Evolutionary conservation across 2,888 invertebrate species (phyloP).

Genomic region (Drosophila rellima): DNA sequence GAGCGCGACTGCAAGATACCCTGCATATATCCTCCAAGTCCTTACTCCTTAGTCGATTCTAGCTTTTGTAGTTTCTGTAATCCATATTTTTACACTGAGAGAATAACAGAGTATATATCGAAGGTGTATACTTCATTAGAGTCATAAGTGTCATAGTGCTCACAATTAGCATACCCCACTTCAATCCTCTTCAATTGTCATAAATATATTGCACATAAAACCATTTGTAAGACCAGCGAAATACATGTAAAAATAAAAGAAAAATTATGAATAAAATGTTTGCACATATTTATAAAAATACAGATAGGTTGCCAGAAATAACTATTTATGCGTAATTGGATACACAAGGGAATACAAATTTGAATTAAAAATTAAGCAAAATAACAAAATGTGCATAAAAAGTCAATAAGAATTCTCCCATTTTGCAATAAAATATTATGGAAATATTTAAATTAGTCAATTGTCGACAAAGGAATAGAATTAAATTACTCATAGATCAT

Average conservation of each 20-base stretch:
- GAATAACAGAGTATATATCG: neutral
- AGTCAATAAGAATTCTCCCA: neutral
- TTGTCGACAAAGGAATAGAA: neutral
- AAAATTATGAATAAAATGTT: neutral
- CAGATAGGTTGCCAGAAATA: slow-evolving; percentile 8
- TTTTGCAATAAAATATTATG: neutral
- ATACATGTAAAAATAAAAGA: neutral
- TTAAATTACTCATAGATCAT: slow-evolving; percentile 3
- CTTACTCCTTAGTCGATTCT: too few species aligned
- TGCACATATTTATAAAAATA: neutral
- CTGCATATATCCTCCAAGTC: too few species aligned
- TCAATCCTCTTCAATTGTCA: neutral
- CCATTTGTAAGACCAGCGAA: neutral
- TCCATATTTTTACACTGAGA: too few species aligned
- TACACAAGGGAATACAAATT: neutral
- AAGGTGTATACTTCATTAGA: too few species aligned
- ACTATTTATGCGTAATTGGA: slow-evolving; percentile 8
- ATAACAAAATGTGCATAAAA: neutral
- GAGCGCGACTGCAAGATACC: too few species aligned
- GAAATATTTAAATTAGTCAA: neutral
- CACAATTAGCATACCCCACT: neutral
- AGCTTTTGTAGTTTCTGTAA: too few species aligned
- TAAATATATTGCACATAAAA: neutral
- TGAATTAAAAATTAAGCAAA: neutral
- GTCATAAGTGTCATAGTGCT: neutral